Conservation (phyloP, 1,140 invertebrate genomes). For the Lerema accius region DNA sequence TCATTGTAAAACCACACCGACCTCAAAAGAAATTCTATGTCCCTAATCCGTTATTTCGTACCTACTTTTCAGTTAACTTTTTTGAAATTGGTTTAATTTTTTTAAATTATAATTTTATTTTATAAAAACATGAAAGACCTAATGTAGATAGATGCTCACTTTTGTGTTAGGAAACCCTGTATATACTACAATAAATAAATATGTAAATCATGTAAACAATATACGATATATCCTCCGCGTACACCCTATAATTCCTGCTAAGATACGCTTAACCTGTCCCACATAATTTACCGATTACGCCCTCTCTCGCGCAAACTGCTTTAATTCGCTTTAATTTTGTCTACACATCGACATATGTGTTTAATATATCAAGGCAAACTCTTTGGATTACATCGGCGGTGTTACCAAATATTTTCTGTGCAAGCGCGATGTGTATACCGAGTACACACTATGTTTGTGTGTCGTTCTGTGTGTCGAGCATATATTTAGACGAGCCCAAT, state of each 20-base stretch:
- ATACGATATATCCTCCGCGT: neutral
- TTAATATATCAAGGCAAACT: slow-evolving; percentile 72
- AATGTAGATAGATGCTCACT: no score
- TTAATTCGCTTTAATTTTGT: slow-evolving; percentile 40
- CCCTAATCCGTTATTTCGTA: no score
- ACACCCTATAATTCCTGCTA: slow-evolving; percentile 19
- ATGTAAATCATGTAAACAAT: neutral
- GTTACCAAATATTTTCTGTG: slow-evolving; percentile 77
- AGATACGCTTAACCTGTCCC: slow-evolving; percentile 4
- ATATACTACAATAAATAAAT: no score
- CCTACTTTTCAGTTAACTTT: no score
- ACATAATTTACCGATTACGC: slow-evolving; percentile 32
- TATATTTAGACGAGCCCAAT: slow-evolving; percentile 67
- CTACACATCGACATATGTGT: slow-evolving; percentile 52
- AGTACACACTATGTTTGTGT: slow-evolving; percentile 54
- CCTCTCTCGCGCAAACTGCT: slow-evolving; percentile 31
- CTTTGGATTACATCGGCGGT: slow-evolving; percentile 66
- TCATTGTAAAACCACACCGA: no score
- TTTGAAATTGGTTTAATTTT: no score
- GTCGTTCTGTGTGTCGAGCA: slow-evolving; percentile 56
- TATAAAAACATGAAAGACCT: no score
- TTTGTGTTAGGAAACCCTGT: no score
- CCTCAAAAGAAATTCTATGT: no score
- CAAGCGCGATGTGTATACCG: slow-evolving; percentile 59
- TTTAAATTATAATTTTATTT: no score